phyloP scores from a whole-genome alignment of 2,113 vertebrate species.

The Oryzias woworae region DNA sequence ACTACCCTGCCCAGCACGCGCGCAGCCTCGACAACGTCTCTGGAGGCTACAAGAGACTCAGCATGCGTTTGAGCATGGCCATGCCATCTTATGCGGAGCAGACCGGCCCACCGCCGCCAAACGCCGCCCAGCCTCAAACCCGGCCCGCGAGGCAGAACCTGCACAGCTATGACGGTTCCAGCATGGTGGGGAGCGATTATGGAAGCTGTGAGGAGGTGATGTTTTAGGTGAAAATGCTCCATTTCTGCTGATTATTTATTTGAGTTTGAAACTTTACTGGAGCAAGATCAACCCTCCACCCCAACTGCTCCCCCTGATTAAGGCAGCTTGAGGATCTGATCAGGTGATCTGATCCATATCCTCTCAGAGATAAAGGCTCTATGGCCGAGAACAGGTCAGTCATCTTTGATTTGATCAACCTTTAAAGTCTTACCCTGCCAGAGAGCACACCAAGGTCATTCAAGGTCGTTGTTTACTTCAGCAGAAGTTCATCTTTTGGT shows the following conservation, averaged over 20 bases:
- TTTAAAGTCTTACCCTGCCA: conserved; percentile 1
- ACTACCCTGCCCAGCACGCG: conserved; percentile 86
- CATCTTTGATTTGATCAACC: conserved; percentile 20
- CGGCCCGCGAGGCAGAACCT: conserved; percentile 61
- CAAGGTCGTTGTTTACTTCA: conserved; percentile 6
- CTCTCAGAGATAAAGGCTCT: conserved; percentile 7
- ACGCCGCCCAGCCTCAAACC: conserved; percentile 68
- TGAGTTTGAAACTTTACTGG: background rate
- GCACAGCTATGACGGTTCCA: conserved; percentile 80
- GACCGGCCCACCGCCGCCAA: conserved; percentile 40
- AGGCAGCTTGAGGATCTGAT: conserved; percentile 29
- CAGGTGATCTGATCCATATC: background rate
- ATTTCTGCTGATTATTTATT: background rate
- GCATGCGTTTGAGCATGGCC: conserved; percentile 89
- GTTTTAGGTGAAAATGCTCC: conserved; percentile 77
- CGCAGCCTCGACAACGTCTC: conserved; percentile 77
- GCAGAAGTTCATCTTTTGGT: conserved; percentile 25
- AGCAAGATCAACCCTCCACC: background rate
- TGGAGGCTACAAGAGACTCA: conserved; percentile 85
- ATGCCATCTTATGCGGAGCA: conserved; percentile 89
- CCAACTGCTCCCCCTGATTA: background rate
- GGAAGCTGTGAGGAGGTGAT: conserved; percentile 98
- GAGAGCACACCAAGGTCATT: conserved; percentile 1
- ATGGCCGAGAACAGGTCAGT: background rate
- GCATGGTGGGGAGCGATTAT: conserved; percentile 93